Evolutionary conservation across 2,888 invertebrate species (phyloP).

Genomic region (Cheilosia vernalis): DNA sequence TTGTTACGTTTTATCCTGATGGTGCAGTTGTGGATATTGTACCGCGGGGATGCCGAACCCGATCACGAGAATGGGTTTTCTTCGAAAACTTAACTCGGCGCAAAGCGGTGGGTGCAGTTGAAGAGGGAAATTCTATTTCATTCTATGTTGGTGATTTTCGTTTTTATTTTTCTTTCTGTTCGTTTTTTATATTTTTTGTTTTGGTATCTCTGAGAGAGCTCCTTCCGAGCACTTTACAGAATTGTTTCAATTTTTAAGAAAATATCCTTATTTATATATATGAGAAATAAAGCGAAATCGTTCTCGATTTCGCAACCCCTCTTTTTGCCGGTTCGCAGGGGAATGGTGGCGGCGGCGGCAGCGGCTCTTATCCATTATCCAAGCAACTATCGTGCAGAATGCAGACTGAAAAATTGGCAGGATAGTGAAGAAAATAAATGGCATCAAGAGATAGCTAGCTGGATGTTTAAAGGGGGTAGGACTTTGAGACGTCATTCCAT

Average conservation of each 20-base stretch:
- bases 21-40: slow-evolving; percentile 42
- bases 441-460: slow-evolving; percentile 5
- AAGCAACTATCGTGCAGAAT: slow-evolving; percentile 37
- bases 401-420: slow-evolving; percentile 58
- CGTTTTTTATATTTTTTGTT: slow-evolving; percentile 2
- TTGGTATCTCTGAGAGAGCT: slow-evolving; percentile 44
- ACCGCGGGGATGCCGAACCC: slow-evolving; percentile 4
- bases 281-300: slow-evolving; percentile 64
- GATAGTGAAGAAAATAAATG: slow-evolving; percentile 50
- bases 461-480: slow-evolving; percentile 6
- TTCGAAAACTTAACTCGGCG: slow-evolving; percentile 15
- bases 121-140: too few relatives aligned
- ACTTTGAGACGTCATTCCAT: neutral
- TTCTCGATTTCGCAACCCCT: slow-evolving; percentile 47
- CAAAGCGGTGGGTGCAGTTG: slow-evolving; percentile 3
- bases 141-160: too few relatives aligned
- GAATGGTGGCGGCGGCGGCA: neutral
- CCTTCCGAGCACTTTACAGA: slow-evolving; percentile 70
- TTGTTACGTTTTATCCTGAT: slow-evolving; percentile 59
- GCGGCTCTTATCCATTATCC: slow-evolving; percentile 2
- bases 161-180: slow-evolving; percentile 4
- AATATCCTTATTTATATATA: slow-evolving; percentile 67
- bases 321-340: neutral
- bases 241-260: slow-evolving; percentile 75
- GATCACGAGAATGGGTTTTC: slow-evolving; percentile 22